These are phyloP conservation scores for Sprattus sprattus DNA, from an alignment of 2,113 vertebrate genomes.

Conservation along the genomic window DNA sequence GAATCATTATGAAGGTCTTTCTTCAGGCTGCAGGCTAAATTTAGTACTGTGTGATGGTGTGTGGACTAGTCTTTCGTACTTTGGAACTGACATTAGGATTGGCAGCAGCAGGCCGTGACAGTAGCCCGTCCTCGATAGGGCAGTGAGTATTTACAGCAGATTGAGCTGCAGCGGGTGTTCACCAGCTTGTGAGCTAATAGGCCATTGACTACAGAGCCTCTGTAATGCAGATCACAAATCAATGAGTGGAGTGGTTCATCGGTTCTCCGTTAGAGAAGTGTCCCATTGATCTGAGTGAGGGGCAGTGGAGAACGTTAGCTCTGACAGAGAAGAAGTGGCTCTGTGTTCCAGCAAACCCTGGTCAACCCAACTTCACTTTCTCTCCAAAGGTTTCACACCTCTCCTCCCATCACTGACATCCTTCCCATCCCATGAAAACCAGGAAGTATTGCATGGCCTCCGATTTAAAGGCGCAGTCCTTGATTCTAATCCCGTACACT, in stretches of 20 bases:
- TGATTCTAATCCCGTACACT: too few species aligned
- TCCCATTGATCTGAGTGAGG: background rate
- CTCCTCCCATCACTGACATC: too few species aligned
- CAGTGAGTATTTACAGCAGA: conserved; percentile 40
- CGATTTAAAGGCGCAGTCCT: too few species aligned
- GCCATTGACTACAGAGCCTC: conserved; percentile 28
- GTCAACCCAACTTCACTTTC: background rate
- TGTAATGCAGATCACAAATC: conserved; percentile 47
- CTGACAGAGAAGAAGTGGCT: background rate
- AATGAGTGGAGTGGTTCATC: conserved; percentile 40
- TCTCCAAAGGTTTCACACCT: background rate
- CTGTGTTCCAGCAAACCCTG: background rate
- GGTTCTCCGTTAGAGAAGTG: conserved; percentile 2
- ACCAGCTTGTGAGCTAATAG: conserved; percentile 31
- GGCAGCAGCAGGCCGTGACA: background rate
- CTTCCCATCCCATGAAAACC: too few species aligned
- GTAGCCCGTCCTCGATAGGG: background rate
- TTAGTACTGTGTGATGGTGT: background rate
- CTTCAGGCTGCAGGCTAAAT: background rate
- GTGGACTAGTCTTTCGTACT: background rate
- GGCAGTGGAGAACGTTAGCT: background rate
- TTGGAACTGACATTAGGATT: background rate
- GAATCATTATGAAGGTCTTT: background rate
- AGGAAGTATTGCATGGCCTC: too few species aligned
- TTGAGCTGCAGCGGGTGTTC: conserved; percentile 31